Evolutionary conservation across 2,888 invertebrate genomes (phyloP), one percentile per base, ranked within the genome.

Genomic region (Orchesellides sinensis): DNA sequence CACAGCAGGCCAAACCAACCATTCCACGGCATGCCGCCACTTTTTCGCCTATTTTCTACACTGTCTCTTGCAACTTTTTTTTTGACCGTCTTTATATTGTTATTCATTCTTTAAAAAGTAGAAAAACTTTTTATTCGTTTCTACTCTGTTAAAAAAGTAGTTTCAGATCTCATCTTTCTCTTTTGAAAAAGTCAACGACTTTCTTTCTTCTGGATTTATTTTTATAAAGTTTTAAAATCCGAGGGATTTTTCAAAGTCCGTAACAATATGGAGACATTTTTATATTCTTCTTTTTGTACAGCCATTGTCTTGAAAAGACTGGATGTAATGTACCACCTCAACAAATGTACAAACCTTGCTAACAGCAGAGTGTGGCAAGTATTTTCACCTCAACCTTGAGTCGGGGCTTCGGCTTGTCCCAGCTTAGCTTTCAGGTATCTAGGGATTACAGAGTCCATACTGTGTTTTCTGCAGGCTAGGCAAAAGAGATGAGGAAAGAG

Each of bases 321-420:
- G 40, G 12, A 12, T 35, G 12, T 21, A 52, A 52, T 19, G 17
- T 10, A 52, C n/a, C 52, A 52, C 52, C 35, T 40, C 27, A 27
- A 27, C 27, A 61, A 25, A 65, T 25, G 35, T 40, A 63, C 35
- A 8, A 10, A 61, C 17, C 59, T 32, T 63, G 25, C n/a, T n/a
- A 45, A 1, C 49, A 68, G 19, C 12, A 56, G 35, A 56, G 56
- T 59, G 29, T 47, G 61, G 72, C 29, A 73, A 61, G 61, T n/a
- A n/a, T 73, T 73, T 73, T 70, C 70, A 73, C 61, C 61, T 73
- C 72, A 73, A 61, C 72, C 72, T 61, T 61, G 72, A 73, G 72
- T 73, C 72, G 45, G n/a, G n/a, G 72, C 72, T 73, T 61, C 59
- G 29, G 61, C 61, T 61, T 73, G 49, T 61, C 72, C 61, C 59